Evolutionary conservation across 2,888 invertebrate genomes (phyloP).

Genomic region (Rhamphomyia laevipes): DNA sequence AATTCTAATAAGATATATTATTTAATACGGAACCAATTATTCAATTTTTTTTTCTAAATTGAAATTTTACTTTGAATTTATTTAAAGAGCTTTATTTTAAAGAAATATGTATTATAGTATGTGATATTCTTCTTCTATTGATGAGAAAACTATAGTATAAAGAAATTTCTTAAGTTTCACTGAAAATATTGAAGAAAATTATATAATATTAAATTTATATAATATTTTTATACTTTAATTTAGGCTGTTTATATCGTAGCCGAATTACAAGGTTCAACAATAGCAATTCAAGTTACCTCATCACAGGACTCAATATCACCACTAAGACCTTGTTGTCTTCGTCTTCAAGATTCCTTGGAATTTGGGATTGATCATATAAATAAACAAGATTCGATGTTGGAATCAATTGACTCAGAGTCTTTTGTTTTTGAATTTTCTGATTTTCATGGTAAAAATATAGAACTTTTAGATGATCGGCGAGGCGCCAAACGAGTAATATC

Average conservation of each 20-base stretch:
- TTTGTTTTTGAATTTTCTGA: slow-evolving; percentile 62
- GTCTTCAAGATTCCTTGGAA: slow-evolving; percentile 49
- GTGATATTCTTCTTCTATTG: no score
- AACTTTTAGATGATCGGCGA: slow-evolving; percentile 49
- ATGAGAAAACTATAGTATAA: no score
- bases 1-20: no score
- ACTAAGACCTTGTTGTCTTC: slow-evolving; percentile 37
- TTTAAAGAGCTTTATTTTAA: no score
- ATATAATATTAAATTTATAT: no score
- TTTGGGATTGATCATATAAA: slow-evolving; percentile 44
- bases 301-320: slow-evolving; percentile 43
- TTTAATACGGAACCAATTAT: no score
- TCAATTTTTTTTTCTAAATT: no score
- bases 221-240: slow-evolving; percentile 23
- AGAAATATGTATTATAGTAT: no score
- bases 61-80: no score
- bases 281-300: slow-evolving; percentile 60
- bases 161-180: no score
- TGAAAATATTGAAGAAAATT: no score
- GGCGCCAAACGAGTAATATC: slow-evolving; percentile 65
- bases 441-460: slow-evolving; percentile 73
- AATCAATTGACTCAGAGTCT: slow-evolving; percentile 37
- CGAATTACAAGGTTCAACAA: slow-evolving; percentile 69
- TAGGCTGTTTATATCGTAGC: slow-evolving; percentile 72
- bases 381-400: slow-evolving; percentile 38